Percentiles rank a stretch among this genome's conserved stretches.
Conservation (phyloP, 2,797 vertebrate genomes). For the Arctocebus calabarensis region DNA sequence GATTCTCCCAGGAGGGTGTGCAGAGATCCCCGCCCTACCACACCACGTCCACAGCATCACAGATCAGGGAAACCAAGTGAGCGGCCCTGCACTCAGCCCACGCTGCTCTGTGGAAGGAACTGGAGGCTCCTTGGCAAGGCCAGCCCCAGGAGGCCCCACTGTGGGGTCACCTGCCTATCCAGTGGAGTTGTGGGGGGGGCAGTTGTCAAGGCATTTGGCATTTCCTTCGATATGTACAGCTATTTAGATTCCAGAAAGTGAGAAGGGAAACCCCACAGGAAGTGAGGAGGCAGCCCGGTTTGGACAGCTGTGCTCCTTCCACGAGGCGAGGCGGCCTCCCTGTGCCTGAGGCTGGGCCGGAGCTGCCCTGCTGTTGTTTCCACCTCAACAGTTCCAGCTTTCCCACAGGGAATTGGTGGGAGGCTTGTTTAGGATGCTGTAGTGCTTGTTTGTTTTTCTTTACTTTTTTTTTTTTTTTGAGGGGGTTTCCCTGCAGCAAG, state of each 20-base stretch:
- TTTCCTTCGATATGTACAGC: not conserved
- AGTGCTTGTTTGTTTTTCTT: conserved; percentile 33
- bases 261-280: not conserved
- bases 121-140: not conserved
- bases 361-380: not conserved
- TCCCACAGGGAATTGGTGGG: not conserved
- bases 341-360: fast-evolving
- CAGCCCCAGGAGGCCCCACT: not conserved
- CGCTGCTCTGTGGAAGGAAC: fast-evolving
- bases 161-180: not conserved
- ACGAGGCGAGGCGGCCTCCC: not conserved
- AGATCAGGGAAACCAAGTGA: not conserved
- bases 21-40: not conserved
- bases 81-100: not conserved
- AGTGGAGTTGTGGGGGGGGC: not conserved
- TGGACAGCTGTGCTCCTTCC: not conserved
- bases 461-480: not conserved
- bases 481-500: not conserved
- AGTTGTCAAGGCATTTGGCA: not conserved
- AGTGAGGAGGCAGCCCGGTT: not conserved
- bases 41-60: too few species aligned
- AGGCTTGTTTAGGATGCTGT: not conserved
- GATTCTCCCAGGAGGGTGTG: not conserved
- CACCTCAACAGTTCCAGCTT: not conserved
- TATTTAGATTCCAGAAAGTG: not conserved